Percentiles rank a stretch among this genome's conserved stretches.
phyloP scores from a whole-genome alignment of 2,797 vertebrate genomes.

The Echeneis naucrates region DNA sequence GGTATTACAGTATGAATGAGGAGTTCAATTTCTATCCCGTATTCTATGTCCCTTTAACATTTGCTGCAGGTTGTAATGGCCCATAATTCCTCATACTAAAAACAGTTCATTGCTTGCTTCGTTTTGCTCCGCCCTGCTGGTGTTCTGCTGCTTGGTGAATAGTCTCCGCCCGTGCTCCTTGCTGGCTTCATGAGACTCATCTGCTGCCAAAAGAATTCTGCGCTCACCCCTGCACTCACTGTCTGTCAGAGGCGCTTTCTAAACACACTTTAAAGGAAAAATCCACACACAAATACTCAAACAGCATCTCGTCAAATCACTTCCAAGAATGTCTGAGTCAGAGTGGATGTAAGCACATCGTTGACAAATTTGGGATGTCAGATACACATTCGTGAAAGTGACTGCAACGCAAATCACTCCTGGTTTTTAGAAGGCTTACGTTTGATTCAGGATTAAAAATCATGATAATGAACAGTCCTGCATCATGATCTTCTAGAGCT shows the following conservation, averaged over 20 bases:
- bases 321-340: neutral
- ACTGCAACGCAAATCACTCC: neutral
- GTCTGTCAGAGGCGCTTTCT: neutral
- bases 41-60: conserved; percentile 66
- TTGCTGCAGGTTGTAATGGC: conserved; percentile 86
- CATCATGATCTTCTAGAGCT: neutral
- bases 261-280: conserved; percentile 35
- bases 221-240: conserved; percentile 41
- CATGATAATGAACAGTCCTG: neutral
- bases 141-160: conserved; percentile 78
- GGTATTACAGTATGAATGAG: conserved; percentile 85
- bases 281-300: conserved; percentile 19
- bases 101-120: conserved; percentile 51
- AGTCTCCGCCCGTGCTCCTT: conserved; percentile 50
- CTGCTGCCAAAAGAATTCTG: conserved; percentile 75
- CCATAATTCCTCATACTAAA: conserved; percentile 82
- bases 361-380: neutral
- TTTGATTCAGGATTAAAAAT: neutral
- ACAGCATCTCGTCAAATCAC: neutral
- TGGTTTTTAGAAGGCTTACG: neutral
- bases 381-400: neutral
- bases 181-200: conserved; percentile 71
- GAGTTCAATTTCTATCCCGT: conserved; percentile 54
- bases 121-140: conserved; percentile 81
- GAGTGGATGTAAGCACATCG: neutral